These are phyloP conservation scores for Mesoclemmys tuberculata DNA, from an alignment of 2,113 vertebrate species.

Conservation along the genomic window DNA sequence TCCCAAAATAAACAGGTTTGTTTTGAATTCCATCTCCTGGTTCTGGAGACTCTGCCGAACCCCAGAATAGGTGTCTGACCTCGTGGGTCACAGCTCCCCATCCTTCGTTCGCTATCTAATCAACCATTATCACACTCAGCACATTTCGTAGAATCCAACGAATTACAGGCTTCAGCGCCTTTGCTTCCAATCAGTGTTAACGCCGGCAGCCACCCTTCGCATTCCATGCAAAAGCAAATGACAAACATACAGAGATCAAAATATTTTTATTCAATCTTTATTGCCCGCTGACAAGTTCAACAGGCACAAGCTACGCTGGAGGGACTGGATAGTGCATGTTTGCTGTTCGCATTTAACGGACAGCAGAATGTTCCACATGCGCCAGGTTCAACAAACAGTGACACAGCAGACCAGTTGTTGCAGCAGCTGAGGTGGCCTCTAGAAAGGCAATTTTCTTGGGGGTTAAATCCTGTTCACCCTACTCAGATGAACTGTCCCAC, in stretches of 20 bases:
- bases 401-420: conserved; percentile 70
- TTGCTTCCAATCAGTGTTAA: conserved; percentile 45
- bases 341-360: conserved; percentile 76
- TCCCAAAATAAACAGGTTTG: neutral
- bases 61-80: accelerated
- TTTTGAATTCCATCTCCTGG: neutral
- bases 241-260: conserved; percentile 76
- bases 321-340: conserved; percentile 73
- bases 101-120: neutral
- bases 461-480: conserved; percentile 74
- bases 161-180: conserved; percentile 66
- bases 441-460: conserved; percentile 58
- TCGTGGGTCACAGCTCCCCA: neutral
- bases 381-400: conserved; percentile 76
- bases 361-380: conserved; percentile 75
- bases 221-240: conserved; percentile 73
- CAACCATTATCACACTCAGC: neutral
- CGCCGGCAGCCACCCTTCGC: conserved; percentile 69
- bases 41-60: neutral
- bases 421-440: conserved; percentile 71
- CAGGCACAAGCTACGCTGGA: conserved; percentile 74
- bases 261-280: conserved; percentile 77
- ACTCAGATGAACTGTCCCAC: conserved; percentile 69
- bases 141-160: conserved; percentile 53
- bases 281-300: conserved; percentile 75